A percentile compares a stretch with the other conserved stretches of the same genome.
These are phyloP conservation scores for Orthosia gracilis DNA, from an alignment of 2,888 invertebrate genomes.

Conservation along the genomic window DNA sequence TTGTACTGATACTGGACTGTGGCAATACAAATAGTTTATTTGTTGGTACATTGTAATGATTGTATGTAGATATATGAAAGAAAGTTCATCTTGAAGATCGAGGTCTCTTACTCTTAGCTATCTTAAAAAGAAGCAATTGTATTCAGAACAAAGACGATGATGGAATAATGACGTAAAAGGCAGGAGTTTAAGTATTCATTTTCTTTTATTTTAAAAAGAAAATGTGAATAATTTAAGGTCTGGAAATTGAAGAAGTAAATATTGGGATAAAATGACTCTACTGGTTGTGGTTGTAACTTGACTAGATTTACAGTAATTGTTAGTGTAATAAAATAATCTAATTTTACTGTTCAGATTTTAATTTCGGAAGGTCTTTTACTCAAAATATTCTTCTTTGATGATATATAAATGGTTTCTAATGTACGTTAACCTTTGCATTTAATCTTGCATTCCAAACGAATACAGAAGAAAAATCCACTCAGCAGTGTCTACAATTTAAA, in stretches of 20 bases:
- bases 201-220: no score
- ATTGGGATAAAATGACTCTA: neutral
- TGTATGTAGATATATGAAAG: neutral
- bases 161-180: neutral
- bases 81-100: neutral
- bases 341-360: neutral
- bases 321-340: neutral
- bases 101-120: no score
- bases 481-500: slow-evolving; percentile 21
- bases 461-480: slow-evolving; percentile 23
- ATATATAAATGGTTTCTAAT: no score
- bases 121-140: neutral
- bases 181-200: no score
- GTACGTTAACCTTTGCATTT: neutral
- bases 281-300: no score
- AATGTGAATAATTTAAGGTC: neutral
- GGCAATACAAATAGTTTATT: slow-evolving; percentile 40
- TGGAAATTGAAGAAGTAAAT: neutral
- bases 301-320: neutral
- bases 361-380: neutral
- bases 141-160: neutral
- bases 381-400: no score
- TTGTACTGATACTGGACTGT: slow-evolving; percentile 55
- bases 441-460: slow-evolving; percentile 16
- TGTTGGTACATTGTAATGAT: slow-evolving; percentile 22